Conservation (phyloP, 2,113 vertebrate genomes). For the Seriola quinqueradiata region DNA sequence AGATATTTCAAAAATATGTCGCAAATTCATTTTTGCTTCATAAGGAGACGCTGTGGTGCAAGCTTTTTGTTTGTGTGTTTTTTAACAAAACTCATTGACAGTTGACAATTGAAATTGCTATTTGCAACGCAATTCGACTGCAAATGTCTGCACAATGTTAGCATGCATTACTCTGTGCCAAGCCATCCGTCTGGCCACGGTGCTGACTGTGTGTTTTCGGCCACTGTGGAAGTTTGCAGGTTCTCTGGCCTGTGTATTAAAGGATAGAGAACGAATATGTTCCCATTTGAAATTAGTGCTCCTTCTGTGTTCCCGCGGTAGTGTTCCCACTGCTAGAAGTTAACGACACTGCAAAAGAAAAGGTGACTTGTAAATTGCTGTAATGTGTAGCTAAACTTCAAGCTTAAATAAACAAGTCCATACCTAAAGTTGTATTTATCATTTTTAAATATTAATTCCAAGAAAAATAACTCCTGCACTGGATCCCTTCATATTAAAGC, state of each 20-base stretch:
- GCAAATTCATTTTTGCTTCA: not conserved
- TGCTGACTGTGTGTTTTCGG: conserved; percentile 30
- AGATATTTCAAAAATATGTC: not conserved
- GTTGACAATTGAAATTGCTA: conserved; percentile 23
- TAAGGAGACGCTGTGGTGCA: not conserved
- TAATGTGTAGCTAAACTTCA: not conserved
- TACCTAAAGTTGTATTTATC: not conserved
- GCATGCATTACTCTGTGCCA: conserved; percentile 13
- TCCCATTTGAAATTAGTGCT: conserved; percentile 3
- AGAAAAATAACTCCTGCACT: not conserved
- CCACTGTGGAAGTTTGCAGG: not conserved
- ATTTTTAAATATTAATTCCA: not conserved
- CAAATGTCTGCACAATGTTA: conserved; percentile 23
- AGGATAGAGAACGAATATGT: conserved; percentile 11
- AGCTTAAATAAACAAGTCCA: conserved; percentile 1
- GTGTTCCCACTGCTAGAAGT: not conserved
- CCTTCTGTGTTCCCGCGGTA: conserved; percentile 1
- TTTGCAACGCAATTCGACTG: conserved; percentile 32
- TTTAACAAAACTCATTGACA: conserved; percentile 28
- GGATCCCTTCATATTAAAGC: not conserved
- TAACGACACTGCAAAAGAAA: conserved; percentile 11
- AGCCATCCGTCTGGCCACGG: conserved; percentile 35
- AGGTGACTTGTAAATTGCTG: not conserved
- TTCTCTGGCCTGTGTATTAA: conserved; percentile 28
- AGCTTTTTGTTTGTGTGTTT: conserved; percentile 8